Evolutionary conservation across 2,888 invertebrate genomes (phyloP).

Genomic region (Platycheirus rosarum): DNA sequence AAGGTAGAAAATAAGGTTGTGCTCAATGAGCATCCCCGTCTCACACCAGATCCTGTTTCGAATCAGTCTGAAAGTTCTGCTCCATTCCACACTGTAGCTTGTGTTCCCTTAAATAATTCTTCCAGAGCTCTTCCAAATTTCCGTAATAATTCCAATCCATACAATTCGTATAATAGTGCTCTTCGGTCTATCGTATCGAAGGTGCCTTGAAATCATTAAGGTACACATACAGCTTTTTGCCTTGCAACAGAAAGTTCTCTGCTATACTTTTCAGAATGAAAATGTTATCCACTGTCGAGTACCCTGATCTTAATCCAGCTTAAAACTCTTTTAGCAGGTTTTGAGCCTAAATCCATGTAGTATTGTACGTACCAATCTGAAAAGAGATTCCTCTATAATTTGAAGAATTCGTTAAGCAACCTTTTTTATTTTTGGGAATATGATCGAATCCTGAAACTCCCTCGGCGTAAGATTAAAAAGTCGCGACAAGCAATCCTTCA

Average conservation of each 20-base stretch:
- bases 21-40: too few relatives aligned
- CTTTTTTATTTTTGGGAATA: too few relatives aligned
- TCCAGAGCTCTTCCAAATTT: neutral
- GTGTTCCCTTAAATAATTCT: neutral
- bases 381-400: too few relatives aligned
- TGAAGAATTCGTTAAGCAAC: too few relatives aligned
- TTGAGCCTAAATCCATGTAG: neutral
- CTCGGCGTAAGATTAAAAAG: too few relatives aligned
- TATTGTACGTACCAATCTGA: too few relatives aligned
- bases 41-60: too few relatives aligned
- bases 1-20: too few relatives aligned
- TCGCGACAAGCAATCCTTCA: too few relatives aligned
- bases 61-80: neutral
- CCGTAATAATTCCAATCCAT: too few relatives aligned
- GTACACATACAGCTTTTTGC: neutral
- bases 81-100: neutral
- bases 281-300: neutral
- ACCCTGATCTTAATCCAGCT: constrained; percentile 1
- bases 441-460: too few relatives aligned
- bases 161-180: too few relatives aligned
- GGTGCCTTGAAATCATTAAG: neutral
- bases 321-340: neutral
- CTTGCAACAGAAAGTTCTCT: neutral
- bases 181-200: neutral
- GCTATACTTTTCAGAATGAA: neutral